Evolutionary conservation across 2,797 vertebrate species (phyloP).

Genomic region (Amblyraja radiata): DNA sequence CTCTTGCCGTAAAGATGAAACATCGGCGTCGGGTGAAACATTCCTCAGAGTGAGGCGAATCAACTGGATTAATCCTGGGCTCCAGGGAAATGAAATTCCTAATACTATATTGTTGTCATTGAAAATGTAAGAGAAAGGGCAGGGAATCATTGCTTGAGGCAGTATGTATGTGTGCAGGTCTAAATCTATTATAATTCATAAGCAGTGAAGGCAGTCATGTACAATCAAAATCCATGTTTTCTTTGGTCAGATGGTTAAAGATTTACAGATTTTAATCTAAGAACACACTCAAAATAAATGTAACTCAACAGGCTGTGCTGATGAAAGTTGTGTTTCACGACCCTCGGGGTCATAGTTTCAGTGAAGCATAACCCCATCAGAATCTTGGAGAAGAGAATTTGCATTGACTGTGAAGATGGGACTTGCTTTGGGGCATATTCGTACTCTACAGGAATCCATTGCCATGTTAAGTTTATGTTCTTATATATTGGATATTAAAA

Average conservation of each 20-base stretch:
- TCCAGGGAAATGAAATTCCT: conserved; percentile 18
- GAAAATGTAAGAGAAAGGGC: conserved; percentile 29
- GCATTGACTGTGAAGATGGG: conserved; percentile 3
- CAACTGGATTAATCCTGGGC: background rate
- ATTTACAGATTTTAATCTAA: conserved; percentile 37
- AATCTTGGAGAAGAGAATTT: background rate
- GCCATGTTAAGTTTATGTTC: background rate
- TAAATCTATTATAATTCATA: conserved; percentile 35
- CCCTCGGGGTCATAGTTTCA: background rate
- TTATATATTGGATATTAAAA: background rate
- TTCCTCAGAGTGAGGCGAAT: background rate
- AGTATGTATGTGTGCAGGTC: conserved; percentile 22
- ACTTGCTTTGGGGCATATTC: conserved; percentile 6
- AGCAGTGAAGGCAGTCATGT: background rate
- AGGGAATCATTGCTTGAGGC: conserved; percentile 24
- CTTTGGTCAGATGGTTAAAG: conserved; percentile 15
- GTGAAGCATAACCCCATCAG: background rate
- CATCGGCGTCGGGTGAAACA: too few species aligned
- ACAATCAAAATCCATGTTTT: conserved; percentile 38
- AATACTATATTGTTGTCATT: conserved; percentile 2
- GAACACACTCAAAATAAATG: conserved; percentile 30
- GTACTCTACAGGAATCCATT: background rate
- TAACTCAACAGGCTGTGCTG: background rate
- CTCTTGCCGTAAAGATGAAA: too few species aligned
- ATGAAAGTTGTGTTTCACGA: conserved; percentile 5